A percentile compares a stretch with the other conserved stretches of the same genome.
Evolutionary conservation across 2,113 vertebrate genomes (phyloP).

Genomic region (Rhinolophus sinicus): DNA sequence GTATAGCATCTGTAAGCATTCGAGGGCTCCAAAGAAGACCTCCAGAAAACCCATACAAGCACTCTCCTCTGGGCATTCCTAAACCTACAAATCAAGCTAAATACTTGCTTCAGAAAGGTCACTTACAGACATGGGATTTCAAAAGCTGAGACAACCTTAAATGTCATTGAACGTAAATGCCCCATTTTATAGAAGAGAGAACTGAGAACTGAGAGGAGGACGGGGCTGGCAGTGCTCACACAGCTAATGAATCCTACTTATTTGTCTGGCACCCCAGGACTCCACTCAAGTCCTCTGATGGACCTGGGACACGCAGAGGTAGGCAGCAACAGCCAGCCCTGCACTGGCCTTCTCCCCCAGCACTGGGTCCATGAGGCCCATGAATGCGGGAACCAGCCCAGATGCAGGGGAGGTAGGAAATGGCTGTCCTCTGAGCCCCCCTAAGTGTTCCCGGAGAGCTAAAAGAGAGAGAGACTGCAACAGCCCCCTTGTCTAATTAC

Average conservation of each 20-base stretch:
- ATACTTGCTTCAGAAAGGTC: neutral
- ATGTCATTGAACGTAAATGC: neutral
- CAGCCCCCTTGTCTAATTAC: slow-evolving; percentile 73
- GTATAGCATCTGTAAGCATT: neutral
- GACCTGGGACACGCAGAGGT: slow-evolving; percentile 3
- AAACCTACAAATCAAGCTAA: neutral
- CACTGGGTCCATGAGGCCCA: neutral
- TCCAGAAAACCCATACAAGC: neutral
- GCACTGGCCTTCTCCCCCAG: neutral
- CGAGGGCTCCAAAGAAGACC: neutral
- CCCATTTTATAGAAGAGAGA: neutral
- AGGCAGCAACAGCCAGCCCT: slow-evolving; percentile 47
- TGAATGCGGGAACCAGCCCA: slow-evolving; percentile 24
- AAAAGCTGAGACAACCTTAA: neutral
- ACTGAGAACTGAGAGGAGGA: neutral
- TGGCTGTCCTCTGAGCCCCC: slow-evolving; percentile 1
- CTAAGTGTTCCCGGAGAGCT: slow-evolving; percentile 55
- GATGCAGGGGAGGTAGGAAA: slow-evolving; percentile 71
- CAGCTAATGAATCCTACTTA: neutral
- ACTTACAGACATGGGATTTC: neutral
- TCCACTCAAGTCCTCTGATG: neutral
- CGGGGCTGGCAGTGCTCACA: neutral
- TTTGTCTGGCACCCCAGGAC: neutral
- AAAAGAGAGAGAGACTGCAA: slow-evolving; percentile 55
- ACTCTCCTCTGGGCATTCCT: neutral